Evolutionary conservation across 2,888 invertebrate genomes (phyloP).

Genomic region (Synanthedon andrenaeformis): DNA sequence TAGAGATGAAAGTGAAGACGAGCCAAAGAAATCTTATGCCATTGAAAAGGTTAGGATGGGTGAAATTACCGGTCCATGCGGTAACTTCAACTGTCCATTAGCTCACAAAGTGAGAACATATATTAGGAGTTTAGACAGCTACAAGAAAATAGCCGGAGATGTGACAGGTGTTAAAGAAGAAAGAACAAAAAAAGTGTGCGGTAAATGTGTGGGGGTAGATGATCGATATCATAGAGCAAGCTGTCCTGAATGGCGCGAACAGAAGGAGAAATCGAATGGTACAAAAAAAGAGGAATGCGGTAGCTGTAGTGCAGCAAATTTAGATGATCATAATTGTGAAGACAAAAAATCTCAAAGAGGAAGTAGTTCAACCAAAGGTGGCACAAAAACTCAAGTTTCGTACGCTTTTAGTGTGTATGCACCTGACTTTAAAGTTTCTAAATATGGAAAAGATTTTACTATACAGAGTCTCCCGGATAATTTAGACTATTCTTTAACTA

Average conservation of each 20-base stretch:
- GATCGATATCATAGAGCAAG: constrained; percentile 48
- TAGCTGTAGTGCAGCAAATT: constrained; percentile 38
- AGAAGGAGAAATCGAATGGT: constrained; percentile 8
- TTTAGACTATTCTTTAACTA: no score
- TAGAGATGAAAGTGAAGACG: constrained; percentile 7
- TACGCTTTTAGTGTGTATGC: constrained; percentile 27
- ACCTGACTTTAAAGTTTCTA: constrained; percentile 25
- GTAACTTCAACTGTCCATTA: constrained; percentile 49
- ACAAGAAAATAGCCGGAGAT: constrained; percentile 28
- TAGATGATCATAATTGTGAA: constrained; percentile 39
- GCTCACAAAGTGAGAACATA: constrained; percentile 56
- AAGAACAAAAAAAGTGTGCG: constrained; percentile 38
- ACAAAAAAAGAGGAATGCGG: constrained; percentile 20
- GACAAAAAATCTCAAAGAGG: constrained; percentile 15
- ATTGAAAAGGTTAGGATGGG: constrained; percentile 58
- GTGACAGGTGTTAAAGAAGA: constrained; percentile 20
- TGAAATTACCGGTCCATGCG: constrained; percentile 58
- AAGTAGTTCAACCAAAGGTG: neutral
- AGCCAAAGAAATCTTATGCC: constrained; percentile 30
- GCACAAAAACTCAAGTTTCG: constrained; percentile 27
- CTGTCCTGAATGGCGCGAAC: constrained; percentile 25
- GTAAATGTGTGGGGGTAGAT: constrained; percentile 49
- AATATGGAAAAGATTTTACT: constrained; percentile 24
- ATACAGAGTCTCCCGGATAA: neutral
- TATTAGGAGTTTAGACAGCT: constrained; percentile 45